phyloP scores from a whole-genome alignment of 1,140 invertebrate genomes.

The Archivesica marissinica region DNA sequence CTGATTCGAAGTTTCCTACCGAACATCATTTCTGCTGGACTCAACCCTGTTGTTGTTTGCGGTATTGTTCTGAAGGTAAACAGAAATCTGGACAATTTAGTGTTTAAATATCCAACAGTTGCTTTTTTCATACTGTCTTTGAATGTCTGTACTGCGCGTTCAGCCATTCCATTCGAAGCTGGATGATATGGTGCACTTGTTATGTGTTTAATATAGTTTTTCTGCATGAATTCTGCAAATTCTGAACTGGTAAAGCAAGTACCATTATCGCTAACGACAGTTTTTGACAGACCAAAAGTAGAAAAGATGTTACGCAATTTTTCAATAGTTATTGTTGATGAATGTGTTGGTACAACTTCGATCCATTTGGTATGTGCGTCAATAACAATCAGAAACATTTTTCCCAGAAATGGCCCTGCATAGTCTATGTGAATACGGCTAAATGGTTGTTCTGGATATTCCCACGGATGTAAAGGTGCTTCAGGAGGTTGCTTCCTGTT shows the following conservation, averaged over 20 bases:
- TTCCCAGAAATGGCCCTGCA: background rate
- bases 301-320: too few relatives aligned
- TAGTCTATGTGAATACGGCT: background rate
- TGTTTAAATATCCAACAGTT: too few relatives aligned
- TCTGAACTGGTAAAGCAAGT: conserved; percentile 65
- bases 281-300: too few relatives aligned
- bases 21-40: too few relatives aligned
- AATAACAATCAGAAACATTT: background rate
- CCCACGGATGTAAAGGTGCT: background rate
- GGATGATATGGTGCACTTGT: conserved; percentile 71
- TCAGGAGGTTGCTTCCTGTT: background rate
- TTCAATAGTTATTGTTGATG: too few relatives aligned
- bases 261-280: conserved; percentile 74
- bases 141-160: conserved; percentile 70
- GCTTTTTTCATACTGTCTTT: too few relatives aligned
- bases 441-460: background rate
- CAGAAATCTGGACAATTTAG: too few relatives aligned
- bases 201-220: conserved; percentile 67
- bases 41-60: too few relatives aligned
- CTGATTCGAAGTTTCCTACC: too few relatives aligned
- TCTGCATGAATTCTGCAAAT: conserved; percentile 68
- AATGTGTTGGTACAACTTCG: conserved; percentile 44
- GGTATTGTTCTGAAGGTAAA: too few relatives aligned
- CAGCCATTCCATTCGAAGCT: conserved; percentile 73
- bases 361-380: conserved; percentile 62